Evolutionary conservation across 2,113 vertebrate species (phyloP), one percentile per base, ranked within the genome.

Genomic region (Colius striatus): DNA sequence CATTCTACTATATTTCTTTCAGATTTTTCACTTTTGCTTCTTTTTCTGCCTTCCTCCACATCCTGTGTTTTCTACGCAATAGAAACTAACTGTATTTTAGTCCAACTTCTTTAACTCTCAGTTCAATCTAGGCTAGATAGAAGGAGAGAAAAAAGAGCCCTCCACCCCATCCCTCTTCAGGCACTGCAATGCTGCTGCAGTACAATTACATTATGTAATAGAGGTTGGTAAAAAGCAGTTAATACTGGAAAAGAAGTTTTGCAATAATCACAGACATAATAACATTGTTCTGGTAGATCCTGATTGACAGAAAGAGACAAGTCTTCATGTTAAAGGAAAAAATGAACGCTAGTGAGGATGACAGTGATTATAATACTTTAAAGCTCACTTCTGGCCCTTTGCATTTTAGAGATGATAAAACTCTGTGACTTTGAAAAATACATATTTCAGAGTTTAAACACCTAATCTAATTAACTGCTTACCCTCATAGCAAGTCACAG

Each of bases 381-480:
- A 91, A 85, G 26, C 32, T 84, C 72, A 91, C 25, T 93, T 80
- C 63, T 55, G 43, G 50, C 38, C 74, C 22, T 95, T 90, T 85
- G 34, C 84, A 67, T 89, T 78, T 87, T 34, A 68, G 38, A 68
- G n/a, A 77, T 55, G 3, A 90, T 72, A 95, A 89, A 92, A 63
- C 62, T 55, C 48, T 62, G 16, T 60, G 26, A 43, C 14, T 50
- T 47, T 29, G 18, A 34, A 47, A 70, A 27, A 50, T 47, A 6
- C 45, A 43, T 74, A 83, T 77, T 63, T 92, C 25, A 82, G 66
- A 76, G 25, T 70, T 83, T 70, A 95, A 96, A 92, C 67, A 84
- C 68, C 80, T 92, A 95, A 94, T 95, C 84, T 87, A 96, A 96
- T 96, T 94, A 97, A 90, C 86, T 80, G 23, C 87, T 93, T 81